Base-by-base conservation (phyloP, 2,888 invertebrate species). In the Linnaemya tessellans region DNA sequence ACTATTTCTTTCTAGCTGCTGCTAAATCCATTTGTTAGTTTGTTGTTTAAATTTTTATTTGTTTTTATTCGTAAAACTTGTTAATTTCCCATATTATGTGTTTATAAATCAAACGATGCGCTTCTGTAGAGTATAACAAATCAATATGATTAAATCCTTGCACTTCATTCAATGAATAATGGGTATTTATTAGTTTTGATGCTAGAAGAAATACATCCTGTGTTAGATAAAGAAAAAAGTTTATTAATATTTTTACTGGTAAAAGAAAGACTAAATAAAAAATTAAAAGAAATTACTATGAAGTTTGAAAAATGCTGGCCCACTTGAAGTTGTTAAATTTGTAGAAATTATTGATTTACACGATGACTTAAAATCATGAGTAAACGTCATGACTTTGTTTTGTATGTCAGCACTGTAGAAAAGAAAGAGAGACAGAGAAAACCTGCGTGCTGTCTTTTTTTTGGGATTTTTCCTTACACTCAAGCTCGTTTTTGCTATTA, bases 111-210 rank as follows among this genome's bases (percentile, higher is more conserved):
- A 89, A 86, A 3, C 87, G 87, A 3, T 90, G 88, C 0, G 91
- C 91, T 20, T 89, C 88, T 22, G 83, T 86, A 5, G 91, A 89
- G 70, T 91, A 91, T 20, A 91, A 85, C 51, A 91, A 88, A 84
- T 91, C 91, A 74, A 91, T 90, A 86, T 91, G 91, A 87, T 91
- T 91, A 79, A 91, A 91, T 58, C 91, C 91, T 1, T 87, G 89
- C 73, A 91, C 87, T 80, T 90, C 90, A 65, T 89, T 89, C 22
- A 91, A 79, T 22, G 88, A 87, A n/a, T 88, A 88, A 9, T 86
- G 88, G 74, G 90, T 87, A 78, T 90, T 89, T 73, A 87, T 87
- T 67, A 91, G 77, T 13, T 90, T 88, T 1, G 84, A 74, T 1
- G 87, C 87, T 60, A 91, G 88, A 10, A 87, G 89, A 25, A 88